A percentile compares a stretch with the other conserved stretches of the same genome.
Conservation (phyloP, 2,888 invertebrate genomes). For the Epistrophe eligans region DNA sequence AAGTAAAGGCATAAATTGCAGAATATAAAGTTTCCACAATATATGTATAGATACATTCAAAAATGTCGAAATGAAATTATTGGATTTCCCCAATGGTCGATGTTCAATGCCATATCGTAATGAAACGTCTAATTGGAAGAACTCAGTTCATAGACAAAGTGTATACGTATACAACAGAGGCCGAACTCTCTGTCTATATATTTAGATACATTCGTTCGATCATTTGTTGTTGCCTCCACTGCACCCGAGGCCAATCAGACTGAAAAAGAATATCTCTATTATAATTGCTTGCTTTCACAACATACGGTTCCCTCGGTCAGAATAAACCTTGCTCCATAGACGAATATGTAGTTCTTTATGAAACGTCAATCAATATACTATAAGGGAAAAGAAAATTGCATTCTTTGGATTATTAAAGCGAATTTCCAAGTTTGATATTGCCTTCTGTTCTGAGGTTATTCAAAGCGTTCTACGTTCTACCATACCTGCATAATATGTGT, state of each 20-base stretch:
- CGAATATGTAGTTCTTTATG: not conserved
- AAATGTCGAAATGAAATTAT: conserved; percentile 54
- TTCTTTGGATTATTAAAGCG: not conserved
- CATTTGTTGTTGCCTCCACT: not conserved
- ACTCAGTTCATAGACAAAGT: conserved; percentile 67
- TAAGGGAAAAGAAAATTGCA: not conserved
- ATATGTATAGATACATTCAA: not conserved
- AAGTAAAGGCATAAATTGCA: not conserved
- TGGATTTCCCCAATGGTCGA: conserved; percentile 70
- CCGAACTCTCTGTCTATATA: not conserved
- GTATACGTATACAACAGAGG: conserved; percentile 44
- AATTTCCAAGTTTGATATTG: not conserved
- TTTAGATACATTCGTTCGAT: not conserved
- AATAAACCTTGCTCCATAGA: not conserved
- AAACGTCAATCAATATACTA: not conserved
- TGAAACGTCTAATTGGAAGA: conserved; percentile 73
- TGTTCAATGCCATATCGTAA: conserved; percentile 66
- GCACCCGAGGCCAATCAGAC: not conserved
- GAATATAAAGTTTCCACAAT: not conserved
- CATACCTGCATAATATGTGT: no score
- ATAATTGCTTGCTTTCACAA: not conserved
- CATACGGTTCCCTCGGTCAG: not conserved
- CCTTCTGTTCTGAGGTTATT: not conserved
- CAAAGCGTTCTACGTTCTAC: no score
- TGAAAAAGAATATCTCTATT: not conserved